A percentile compares a stretch with the other conserved stretches of the same genome.
Conservation (phyloP, 2,888 invertebrate genomes). For the Hololepta plana region DNA sequence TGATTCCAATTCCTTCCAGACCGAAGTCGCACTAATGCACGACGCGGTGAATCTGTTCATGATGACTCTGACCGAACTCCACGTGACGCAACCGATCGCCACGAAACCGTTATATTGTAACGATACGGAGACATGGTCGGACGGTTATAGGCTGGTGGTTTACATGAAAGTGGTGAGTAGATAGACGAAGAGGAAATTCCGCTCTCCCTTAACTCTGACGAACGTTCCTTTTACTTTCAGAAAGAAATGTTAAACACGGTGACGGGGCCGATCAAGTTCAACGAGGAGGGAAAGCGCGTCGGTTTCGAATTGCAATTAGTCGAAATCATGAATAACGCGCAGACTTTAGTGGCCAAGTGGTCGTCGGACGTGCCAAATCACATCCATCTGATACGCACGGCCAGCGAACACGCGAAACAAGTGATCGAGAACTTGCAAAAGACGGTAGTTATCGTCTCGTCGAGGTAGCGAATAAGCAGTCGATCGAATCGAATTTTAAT, state of each 20-base stretch:
- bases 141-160: conserved; percentile 42
- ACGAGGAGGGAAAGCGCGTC: conserved; percentile 43
- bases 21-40: conserved; percentile 46
- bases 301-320: conserved; percentile 44
- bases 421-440: conserved; percentile 32
- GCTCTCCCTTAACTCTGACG: neutral
- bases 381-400: conserved; percentile 17
- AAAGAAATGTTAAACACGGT: conserved; percentile 27
- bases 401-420: conserved; percentile 25
- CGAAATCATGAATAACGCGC: conserved; percentile 39
- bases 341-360: conserved; percentile 34
- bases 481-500: neutral
- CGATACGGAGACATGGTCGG: conserved; percentile 25
- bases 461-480: conserved; percentile 19
- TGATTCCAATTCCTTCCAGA: conserved; percentile 29
- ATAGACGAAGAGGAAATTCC: neutral
- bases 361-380: conserved; percentile 17
- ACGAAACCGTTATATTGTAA: conserved; percentile 15
- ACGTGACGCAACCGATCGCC: conserved; percentile 10
- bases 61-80: conserved; percentile 12
- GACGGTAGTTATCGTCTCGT: conserved; percentile 30
- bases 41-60: conserved; percentile 52
- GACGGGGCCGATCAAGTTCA: conserved; percentile 47
- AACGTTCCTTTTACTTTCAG: conserved; percentile 8
- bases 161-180: conserved; percentile 40